Evolutionary conservation across 2,797 vertebrate genomes (phyloP).

Genomic region (Poecilia velifera): DNA sequence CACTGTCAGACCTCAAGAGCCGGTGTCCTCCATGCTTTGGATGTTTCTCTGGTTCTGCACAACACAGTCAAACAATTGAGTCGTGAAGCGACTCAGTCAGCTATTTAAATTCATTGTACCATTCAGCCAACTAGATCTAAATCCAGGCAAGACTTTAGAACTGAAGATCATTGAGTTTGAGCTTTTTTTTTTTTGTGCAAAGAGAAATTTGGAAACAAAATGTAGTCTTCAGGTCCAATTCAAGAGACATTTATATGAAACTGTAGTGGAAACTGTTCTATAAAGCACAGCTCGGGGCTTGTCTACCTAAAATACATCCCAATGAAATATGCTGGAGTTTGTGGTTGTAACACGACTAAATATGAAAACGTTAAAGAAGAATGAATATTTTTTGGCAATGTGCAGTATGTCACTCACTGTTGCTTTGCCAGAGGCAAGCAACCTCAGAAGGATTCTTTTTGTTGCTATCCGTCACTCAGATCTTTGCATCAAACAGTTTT

Average conservation of each 20-base stretch:
- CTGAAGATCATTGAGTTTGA: background rate
- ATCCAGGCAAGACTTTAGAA: background rate
- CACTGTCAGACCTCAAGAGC: too few relatives aligned
- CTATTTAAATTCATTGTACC: too few relatives aligned
- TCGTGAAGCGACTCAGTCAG: too few relatives aligned
- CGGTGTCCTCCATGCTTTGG: too few relatives aligned
- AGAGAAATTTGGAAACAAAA: background rate
- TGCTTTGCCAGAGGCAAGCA: constrained; percentile 39
- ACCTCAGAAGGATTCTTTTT: constrained; percentile 45
- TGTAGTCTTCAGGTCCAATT: background rate
- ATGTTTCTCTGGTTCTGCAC: too few relatives aligned
- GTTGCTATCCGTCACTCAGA: constrained; percentile 14
- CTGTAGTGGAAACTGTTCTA: background rate
- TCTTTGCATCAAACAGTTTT: constrained; percentile 24
- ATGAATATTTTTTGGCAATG: background rate
- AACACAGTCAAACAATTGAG: too few relatives aligned
- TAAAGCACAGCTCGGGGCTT: background rate
- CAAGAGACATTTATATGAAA: background rate
- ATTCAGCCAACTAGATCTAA: background rate
- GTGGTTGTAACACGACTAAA: background rate
- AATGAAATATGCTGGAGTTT: background rate
- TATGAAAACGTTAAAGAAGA: background rate
- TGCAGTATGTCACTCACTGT: background rate
- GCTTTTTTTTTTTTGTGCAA: background rate
- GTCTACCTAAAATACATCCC: background rate